Conservation (phyloP, 2,888 invertebrate species). For the Agonopterix alstromeriana region DNA sequence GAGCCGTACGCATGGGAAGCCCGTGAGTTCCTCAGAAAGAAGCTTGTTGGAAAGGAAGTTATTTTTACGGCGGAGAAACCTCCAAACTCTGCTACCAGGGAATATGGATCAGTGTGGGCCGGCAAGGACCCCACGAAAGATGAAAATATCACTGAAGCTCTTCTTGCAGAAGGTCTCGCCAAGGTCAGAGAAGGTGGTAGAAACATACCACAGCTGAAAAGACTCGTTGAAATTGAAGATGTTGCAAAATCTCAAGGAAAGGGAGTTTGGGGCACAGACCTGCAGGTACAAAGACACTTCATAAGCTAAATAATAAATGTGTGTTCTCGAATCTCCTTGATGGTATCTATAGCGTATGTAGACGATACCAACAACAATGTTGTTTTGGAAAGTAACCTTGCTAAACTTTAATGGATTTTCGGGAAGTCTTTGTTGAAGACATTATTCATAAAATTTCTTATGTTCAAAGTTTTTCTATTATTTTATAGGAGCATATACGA, state of each 20-base stretch:
- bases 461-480: not conserved
- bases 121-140: slow-evolving; percentile 87
- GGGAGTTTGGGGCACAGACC: slow-evolving; percentile 84
- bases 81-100: slow-evolving; percentile 87
- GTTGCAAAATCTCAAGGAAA: slow-evolving; percentile 91
- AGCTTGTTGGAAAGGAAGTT: slow-evolving; percentile 93
- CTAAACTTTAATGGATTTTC: too few species aligned
- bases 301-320: not conserved
- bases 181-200: slow-evolving; percentile 81
- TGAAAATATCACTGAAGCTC: slow-evolving; percentile 91
- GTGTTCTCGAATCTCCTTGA: not conserved
- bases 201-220: slow-evolving; percentile 79
- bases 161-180: slow-evolving; percentile 93
- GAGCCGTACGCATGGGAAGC: slow-evolving; percentile 99
- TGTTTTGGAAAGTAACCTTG: not conserved
- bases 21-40: slow-evolving; percentile 94
- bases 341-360: not conserved
- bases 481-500: slow-evolving; percentile 82
- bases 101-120: slow-evolving; percentile 90
- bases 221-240: slow-evolving; percentile 91
- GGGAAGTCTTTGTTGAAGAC: too few species aligned
- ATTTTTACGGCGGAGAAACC: slow-evolving; percentile 90
- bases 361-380: not conserved
- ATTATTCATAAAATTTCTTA: too few species aligned
- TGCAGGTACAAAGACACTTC: slow-evolving; percentile 34